Conservation (phyloP, 2,797 vertebrate genomes). For the Harpagifer antarcticus region DNA sequence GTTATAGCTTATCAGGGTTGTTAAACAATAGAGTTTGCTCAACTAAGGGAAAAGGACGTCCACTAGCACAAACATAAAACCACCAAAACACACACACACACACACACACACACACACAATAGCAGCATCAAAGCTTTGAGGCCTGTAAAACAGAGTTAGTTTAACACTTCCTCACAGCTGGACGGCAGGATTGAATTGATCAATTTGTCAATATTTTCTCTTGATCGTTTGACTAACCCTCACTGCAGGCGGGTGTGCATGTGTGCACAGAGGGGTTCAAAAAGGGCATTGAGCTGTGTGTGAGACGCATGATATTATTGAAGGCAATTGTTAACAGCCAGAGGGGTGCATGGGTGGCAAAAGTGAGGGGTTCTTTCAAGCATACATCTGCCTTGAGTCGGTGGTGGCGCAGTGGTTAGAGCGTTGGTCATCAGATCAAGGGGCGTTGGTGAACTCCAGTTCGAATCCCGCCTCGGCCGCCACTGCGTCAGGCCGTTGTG, state of each 20-base stretch:
- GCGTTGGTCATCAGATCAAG: too few relatives aligned
- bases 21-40: conserved; percentile 33
- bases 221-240: conserved; percentile 62
- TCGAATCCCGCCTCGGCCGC: too few relatives aligned
- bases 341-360: conserved; percentile 38
- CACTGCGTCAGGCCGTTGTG: too few relatives aligned
- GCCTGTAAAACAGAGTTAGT: conserved; percentile 56
- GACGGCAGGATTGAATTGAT: conserved; percentile 61
- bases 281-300: conserved; percentile 4
- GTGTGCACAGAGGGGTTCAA: conserved; percentile 6
- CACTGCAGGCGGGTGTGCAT: conserved; percentile 32
- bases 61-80: conserved; percentile 10
- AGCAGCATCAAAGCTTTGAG: conserved; percentile 13
- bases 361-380: conserved; percentile 21
- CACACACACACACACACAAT: conserved; percentile 28
- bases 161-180: conserved; percentile 75
- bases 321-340: conserved; percentile 50
- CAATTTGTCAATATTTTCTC: conserved; percentile 74
- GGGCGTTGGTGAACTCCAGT: too few relatives aligned
- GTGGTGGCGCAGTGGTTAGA: too few relatives aligned
- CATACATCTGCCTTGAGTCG: conserved; percentile 41
- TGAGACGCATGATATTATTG: conserved; percentile 27
- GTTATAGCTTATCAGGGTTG: conserved; percentile 49
- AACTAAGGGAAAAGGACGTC: conserved; percentile 36
- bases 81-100: conserved; percentile 2